Conservation (phyloP, 2,888 invertebrate genomes). For the Diachrysia chrysitis region DNA sequence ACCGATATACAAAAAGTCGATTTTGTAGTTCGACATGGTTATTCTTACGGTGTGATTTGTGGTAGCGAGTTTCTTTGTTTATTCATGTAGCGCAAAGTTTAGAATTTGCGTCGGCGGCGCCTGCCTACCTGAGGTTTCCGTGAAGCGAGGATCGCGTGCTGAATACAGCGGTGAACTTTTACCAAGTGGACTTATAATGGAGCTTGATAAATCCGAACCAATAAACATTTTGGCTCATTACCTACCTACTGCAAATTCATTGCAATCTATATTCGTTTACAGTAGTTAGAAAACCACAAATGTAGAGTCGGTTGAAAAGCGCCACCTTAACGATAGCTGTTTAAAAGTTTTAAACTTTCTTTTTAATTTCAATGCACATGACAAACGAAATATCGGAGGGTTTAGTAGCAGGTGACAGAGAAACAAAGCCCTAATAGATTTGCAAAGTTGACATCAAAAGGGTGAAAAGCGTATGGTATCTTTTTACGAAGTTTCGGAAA, state of each 20-base stretch:
- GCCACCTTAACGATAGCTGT: conserved; percentile 24
- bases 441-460: conserved; percentile 75
- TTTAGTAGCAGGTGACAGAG: conserved; percentile 74
- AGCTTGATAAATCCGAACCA: conserved; percentile 65
- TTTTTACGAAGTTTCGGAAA: conserved; percentile 79
- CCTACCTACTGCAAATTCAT: conserved; percentile 53
- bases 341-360: conserved; percentile 55
- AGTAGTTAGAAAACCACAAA: conserved; percentile 30
- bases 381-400: conserved; percentile 60
- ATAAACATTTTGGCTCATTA: conserved; percentile 61
- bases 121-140: conserved; percentile 81
- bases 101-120: conserved; percentile 65
- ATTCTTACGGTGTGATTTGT: conserved; percentile 52
- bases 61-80: conserved; percentile 61
- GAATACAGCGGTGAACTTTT: conserved; percentile 74
- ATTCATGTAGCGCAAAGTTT: conserved; percentile 61
- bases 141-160: conserved; percentile 83
- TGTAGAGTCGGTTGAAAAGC: conserved; percentile 14
- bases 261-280: conserved; percentile 43
- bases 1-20: conserved; percentile 51
- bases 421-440: conserved; percentile 80
- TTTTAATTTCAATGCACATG: conserved; percentile 64
- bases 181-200: conserved; percentile 71
- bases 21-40: conserved; percentile 55
- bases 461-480: conserved; percentile 70